Conservation (phyloP, 2,888 invertebrate genomes). For the Synanthedon tipuliformis region DNA sequence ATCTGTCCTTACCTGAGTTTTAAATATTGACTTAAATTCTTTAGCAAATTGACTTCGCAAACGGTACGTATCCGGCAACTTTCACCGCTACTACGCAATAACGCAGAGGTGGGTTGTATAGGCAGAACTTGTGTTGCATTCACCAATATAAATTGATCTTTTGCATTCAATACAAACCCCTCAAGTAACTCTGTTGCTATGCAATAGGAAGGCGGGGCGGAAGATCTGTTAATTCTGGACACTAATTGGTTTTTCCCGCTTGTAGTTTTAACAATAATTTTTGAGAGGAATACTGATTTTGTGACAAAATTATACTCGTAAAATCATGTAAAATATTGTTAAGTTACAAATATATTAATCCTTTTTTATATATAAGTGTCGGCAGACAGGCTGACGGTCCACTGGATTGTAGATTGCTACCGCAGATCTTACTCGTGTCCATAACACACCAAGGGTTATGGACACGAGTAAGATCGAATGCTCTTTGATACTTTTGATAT, state of each 20-base stretch:
- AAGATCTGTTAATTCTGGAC: not conserved
- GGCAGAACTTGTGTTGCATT: not conserved
- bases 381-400: no score
- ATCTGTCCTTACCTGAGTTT: no score
- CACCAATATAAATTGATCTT: not conserved
- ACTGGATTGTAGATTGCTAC: no score
- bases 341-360: no score
- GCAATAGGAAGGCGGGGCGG: not conserved
- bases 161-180: not conserved
- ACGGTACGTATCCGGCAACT: slow-evolving; percentile 1
- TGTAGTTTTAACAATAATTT: not conserved
- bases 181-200: not conserved
- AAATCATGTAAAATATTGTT: no score
- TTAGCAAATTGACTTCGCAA: not conserved
- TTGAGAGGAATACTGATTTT: not conserved
- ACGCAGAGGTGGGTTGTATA: not conserved
- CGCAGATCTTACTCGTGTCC: no score
- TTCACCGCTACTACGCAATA: slow-evolving; percentile 1
- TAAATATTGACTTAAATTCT: no score
- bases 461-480: no score
- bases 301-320: not conserved
- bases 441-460: no score
- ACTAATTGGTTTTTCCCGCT: not conserved
- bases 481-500: no score
- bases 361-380: no score